Evolutionary conservation across 2,888 invertebrate species (phyloP).

Genomic region (Coenonympha arcania): DNA sequence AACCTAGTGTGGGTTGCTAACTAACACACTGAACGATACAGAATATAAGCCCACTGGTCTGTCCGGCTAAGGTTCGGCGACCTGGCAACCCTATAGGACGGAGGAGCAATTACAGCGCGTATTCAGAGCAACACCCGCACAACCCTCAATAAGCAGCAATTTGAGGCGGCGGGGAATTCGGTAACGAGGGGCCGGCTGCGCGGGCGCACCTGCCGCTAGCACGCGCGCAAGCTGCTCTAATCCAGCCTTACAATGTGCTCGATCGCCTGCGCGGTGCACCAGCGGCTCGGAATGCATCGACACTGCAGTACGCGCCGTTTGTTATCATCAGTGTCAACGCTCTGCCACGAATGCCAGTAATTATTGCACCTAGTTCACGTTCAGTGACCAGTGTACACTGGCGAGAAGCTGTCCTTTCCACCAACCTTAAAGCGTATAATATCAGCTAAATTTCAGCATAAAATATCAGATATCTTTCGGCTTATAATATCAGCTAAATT

Average conservation of each 20-base stretch:
- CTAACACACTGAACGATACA: too few relatives aligned
- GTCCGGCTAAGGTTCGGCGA: too few relatives aligned
- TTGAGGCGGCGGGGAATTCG: constrained; percentile 52
- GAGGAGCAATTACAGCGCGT: constrained; percentile 27
- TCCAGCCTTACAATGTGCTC: constrained; percentile 25
- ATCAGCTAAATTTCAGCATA: too few relatives aligned
- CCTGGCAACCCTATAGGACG: constrained; percentile 26
- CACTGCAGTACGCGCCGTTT: constrained; percentile 32
- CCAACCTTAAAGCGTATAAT: too few relatives aligned
- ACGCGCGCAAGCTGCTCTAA: constrained; percentile 34
- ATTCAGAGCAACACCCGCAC: constrained; percentile 31
- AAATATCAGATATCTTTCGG: too few relatives aligned
- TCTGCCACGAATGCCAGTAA: constrained; percentile 32
- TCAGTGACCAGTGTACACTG: too few relatives aligned
- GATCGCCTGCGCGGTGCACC: constrained; percentile 21
- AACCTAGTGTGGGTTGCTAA: too few relatives aligned
- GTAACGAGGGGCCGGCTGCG: constrained; percentile 58
- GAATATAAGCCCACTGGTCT: too few relatives aligned
- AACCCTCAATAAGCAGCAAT: constrained; percentile 50
- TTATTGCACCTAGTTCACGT: too few relatives aligned
- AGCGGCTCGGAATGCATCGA: constrained; percentile 34
- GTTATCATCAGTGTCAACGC: constrained; percentile 32
- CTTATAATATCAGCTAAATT: too few relatives aligned
- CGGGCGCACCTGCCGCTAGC: constrained; percentile 56
- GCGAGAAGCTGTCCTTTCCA: too few relatives aligned